Conservation (phyloP, 2,888 invertebrate species). For the Mesopsocus fuscifrons region DNA sequence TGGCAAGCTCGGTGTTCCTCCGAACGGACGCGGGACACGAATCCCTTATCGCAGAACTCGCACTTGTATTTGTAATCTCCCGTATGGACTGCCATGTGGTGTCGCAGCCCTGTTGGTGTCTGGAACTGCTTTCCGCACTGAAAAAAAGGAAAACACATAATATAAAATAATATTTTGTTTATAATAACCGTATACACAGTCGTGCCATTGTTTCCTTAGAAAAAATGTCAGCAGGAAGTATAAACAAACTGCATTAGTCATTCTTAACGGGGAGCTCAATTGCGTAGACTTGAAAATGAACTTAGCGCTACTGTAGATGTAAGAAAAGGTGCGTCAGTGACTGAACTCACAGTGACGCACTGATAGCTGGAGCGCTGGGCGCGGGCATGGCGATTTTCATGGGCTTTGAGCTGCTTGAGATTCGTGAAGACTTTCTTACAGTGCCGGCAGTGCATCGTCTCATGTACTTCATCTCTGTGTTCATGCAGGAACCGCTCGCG, state of each 20-base stretch:
- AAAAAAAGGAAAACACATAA: not conserved
- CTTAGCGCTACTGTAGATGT: too few species aligned
- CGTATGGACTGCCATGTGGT: conserved; percentile 17
- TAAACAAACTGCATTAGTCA: too few species aligned
- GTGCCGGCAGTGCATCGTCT: conserved; percentile 14
- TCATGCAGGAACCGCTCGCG: conserved; percentile 11
- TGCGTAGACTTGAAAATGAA: too few species aligned
- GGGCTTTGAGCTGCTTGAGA: conserved; percentile 13
- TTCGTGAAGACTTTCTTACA: conserved; percentile 14
- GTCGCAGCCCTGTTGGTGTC: conserved; percentile 15
- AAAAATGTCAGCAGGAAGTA: too few species aligned
- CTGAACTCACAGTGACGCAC: too few species aligned
- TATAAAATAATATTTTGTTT: not conserved
- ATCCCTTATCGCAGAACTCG: conserved; percentile 16
- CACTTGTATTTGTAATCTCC: conserved; percentile 16
- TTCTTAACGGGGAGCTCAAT: too few species aligned
- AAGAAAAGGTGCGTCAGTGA: too few species aligned
- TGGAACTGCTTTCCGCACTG: conserved; percentile 14
- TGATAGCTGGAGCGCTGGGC: conserved; percentile 3
- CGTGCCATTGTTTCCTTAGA: too few species aligned
- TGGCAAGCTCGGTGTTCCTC: conserved; percentile 17
- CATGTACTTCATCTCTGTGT: conserved; percentile 13
- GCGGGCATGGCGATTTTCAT: conserved; percentile 14
- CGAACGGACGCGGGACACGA: conserved; percentile 14
- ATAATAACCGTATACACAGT: too few species aligned